These are phyloP conservation scores for Medauroidea extradentata DNA, from an alignment of 1,140 invertebrate species.

Conservation along the genomic window DNA sequence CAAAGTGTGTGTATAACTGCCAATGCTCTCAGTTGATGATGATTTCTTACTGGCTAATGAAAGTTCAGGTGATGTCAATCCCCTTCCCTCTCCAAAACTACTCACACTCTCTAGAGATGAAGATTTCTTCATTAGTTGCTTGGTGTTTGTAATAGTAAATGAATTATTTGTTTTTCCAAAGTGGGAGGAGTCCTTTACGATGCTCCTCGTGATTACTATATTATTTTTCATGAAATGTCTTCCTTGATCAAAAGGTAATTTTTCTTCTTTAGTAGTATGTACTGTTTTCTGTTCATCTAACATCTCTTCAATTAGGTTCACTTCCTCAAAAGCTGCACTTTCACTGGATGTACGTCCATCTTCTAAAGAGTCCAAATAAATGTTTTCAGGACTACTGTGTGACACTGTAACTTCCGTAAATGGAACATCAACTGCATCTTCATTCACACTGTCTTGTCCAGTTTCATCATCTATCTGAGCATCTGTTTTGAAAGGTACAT, in stretches of 20 bases:
- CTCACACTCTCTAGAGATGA: conserved; percentile 54
- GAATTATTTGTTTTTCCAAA: not conserved
- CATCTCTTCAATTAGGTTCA: too few relatives aligned
- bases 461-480: not conserved
- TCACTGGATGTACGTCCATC: too few relatives aligned
- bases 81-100: conserved; percentile 47
- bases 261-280: too few relatives aligned
- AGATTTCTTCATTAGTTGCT: conserved; percentile 36
- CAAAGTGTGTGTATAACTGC: not conserved
- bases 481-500: not conserved
- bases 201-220: not conserved
- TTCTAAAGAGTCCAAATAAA: too few relatives aligned
- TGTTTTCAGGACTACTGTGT: too few relatives aligned
- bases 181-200: not conserved
- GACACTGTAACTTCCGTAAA: too few relatives aligned
- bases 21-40: conserved; percentile 15
- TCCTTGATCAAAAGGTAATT: not conserved
- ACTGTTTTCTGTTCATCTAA: too few relatives aligned
- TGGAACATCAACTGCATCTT: too few relatives aligned
- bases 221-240: conserved; percentile 2
- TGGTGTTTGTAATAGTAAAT: not conserved
- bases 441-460: too few relatives aligned
- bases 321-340: too few relatives aligned
- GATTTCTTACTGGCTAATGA: conserved; percentile 5
- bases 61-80: not conserved